Conservation (phyloP, 1,140 invertebrate species). For the Periplaneta americana region DNA sequence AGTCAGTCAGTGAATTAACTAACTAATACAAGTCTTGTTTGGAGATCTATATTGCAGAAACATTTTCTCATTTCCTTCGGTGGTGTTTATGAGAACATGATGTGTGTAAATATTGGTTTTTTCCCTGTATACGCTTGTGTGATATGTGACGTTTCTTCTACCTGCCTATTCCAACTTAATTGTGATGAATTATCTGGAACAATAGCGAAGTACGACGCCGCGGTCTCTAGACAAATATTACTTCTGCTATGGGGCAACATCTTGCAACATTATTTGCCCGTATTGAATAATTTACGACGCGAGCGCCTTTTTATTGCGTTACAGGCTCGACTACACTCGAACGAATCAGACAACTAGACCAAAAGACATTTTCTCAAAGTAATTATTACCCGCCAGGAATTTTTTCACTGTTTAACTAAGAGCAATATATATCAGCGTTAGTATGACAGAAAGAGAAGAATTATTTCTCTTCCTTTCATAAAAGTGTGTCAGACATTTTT, state of each 20-base stretch:
- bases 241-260: not conserved
- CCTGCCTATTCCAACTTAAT: too few relatives aligned
- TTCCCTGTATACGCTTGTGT: too few relatives aligned
- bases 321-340: not conserved
- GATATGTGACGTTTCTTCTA: too few relatives aligned
- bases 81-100: too few relatives aligned
- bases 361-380: not conserved
- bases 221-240: not conserved
- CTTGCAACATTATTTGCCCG: not conserved
- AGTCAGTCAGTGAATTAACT: too few relatives aligned
- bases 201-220: not conserved
- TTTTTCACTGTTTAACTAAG: not conserved
- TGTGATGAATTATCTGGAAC: not conserved
- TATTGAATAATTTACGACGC: not conserved
- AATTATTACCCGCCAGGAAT: not conserved
- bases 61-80: too few relatives aligned
- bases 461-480: not conserved
- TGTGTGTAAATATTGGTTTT: too few relatives aligned
- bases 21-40: too few relatives aligned
- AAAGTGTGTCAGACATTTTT: not conserved
- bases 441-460: not conserved
- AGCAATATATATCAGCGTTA: not conserved
- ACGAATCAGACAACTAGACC: not conserved
- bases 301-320: not conserved
- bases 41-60: too few relatives aligned